Conservation (phyloP, 2,888 invertebrate genomes). For the Unio delphinus region DNA sequence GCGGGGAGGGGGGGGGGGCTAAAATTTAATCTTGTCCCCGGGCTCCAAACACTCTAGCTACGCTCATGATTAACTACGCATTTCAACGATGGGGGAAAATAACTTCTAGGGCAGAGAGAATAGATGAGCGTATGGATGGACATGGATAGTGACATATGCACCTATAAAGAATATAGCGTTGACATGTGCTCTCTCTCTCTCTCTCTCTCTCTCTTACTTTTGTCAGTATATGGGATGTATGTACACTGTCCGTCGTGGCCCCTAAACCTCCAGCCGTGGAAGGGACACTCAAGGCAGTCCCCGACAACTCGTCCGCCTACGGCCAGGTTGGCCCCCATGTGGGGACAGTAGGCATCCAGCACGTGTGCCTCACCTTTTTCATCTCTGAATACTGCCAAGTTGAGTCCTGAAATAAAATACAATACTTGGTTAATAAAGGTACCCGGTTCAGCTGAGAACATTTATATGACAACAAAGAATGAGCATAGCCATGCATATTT, state of each 20-base stretch:
- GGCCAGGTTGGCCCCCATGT: conserved; percentile 89
- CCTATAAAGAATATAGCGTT: too few species aligned
- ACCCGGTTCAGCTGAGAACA: background rate
- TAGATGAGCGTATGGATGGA: too few species aligned
- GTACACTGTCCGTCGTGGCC: conserved; percentile 83
- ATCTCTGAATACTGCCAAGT: conserved; percentile 81
- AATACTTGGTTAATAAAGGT: background rate
- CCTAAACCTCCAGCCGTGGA: conserved; percentile 89
- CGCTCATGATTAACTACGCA: too few species aligned
- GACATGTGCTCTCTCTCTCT: conserved; percentile 2
- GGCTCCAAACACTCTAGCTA: too few species aligned
- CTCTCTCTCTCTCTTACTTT: conserved; percentile 68
- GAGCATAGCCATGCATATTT: too few species aligned
- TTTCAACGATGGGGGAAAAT: too few species aligned
- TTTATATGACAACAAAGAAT: background rate
- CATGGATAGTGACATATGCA: too few species aligned
- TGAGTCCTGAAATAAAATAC: conserved; percentile 75
- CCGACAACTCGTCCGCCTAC: conserved; percentile 81
- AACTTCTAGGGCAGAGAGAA: too few species aligned
- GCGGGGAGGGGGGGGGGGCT: too few species aligned
- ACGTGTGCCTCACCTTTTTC: conserved; percentile 78
- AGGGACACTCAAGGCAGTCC: conserved; percentile 88
- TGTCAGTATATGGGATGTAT: conserved; percentile 81
- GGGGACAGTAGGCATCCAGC: conserved; percentile 91
- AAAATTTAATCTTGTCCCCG: too few species aligned